These are phyloP conservation scores for Buathra laborator DNA, from an alignment of 2,888 invertebrate species.

Conservation along the genomic window DNA sequence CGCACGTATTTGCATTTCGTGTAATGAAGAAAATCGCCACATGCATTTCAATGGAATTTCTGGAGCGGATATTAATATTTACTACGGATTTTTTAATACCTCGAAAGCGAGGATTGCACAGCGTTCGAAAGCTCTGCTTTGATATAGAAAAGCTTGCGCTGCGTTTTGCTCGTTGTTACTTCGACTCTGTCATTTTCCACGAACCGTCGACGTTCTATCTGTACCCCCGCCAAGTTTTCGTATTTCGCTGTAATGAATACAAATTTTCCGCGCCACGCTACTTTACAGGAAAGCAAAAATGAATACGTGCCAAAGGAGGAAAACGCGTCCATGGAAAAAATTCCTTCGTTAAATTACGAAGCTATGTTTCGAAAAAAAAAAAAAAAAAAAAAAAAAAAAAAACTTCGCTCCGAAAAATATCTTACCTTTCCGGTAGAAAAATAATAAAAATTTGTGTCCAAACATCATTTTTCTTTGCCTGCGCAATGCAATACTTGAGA, in stretches of 20 bases:
- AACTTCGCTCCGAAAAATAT: neutral
- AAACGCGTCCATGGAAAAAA: neutral
- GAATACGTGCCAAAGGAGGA: neutral
- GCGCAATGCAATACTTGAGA: neutral
- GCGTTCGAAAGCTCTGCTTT: too few species aligned
- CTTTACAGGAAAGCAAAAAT: neutral
- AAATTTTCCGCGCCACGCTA: slow-evolving; percentile 2
- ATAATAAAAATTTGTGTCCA: neutral
- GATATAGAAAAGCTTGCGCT: too few species aligned
- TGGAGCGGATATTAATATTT: neutral
- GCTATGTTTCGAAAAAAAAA: neutral
- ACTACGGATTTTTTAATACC: neutral
- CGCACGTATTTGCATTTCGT: neutral
- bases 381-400: neutral
- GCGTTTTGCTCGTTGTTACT: neutral
- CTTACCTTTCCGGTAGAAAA: neutral
- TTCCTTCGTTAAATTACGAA: neutral
- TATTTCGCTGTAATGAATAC: slow-evolving; percentile 36
- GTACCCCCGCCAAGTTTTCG: neutral
- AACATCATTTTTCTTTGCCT: neutral
- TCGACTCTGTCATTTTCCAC: neutral
- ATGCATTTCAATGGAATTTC: neutral
- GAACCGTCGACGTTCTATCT: neutral
- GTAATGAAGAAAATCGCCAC: neutral
- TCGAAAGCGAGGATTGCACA: too few species aligned